Evolutionary conservation across 1,140 invertebrate species (phyloP), one percentile per base, ranked within the genome.

Genomic region (Orchesella cincta): DNA sequence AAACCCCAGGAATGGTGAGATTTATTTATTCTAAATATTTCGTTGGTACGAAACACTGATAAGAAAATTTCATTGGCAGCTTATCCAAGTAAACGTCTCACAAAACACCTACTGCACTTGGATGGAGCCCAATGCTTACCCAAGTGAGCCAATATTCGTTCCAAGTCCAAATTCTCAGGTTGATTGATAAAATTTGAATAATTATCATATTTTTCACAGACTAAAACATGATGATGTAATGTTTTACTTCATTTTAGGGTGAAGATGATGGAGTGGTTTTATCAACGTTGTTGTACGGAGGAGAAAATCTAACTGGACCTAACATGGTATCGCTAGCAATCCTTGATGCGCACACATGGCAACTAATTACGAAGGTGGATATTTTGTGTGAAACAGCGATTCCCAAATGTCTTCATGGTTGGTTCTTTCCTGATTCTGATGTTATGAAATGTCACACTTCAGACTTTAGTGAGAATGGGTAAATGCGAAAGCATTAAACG

Each of bases 71-170:
- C 81, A 79, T 87, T 79, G 83, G 1, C 46, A 93, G 92, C 84
- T 93, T 0, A 92, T 93, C 5, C 94, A 94, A 86, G 91, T 94
- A n/a, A 92, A 94, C 83, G 89, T 89, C 0, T 75, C 86, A 46
- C 89, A 83, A 0, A 92, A 92, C 80, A 89, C 88, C 0, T 86
- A 84, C n/a, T 86, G 88, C 79, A 91, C 88, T 0, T 95, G 93
- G 93, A 89, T 88, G 74, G 92, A 94, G 83, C 83, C 85, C 1
- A 88, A 91, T 75, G 88, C 90, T 73, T 94, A 92, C 84, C 93
- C 94, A 0, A 94, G 93, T 83, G 94, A 97, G 85, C 93, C 94
- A 0, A 90, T 96, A 75, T 96, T 96, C 85, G 90, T 96, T 14
- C 89, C 91, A 1, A 82, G 87, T 16, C 93, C 93, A 18, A 84